phyloP scores from a whole-genome alignment of 2,888 invertebrate species.

The Axea sp. region DNA sequence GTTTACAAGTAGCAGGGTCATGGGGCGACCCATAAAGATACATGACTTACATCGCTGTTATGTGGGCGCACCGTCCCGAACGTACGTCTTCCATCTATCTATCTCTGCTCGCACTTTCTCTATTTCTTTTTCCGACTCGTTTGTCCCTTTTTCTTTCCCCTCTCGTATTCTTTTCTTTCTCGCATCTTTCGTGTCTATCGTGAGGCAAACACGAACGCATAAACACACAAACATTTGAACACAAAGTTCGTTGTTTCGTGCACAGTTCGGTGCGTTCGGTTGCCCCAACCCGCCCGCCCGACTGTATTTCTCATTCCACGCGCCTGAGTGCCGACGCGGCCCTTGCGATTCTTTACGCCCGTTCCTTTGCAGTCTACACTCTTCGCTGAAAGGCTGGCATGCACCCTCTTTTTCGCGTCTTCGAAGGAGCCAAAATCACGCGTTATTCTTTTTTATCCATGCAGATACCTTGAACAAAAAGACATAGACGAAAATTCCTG shows the following conservation, averaged over 20 bases:
- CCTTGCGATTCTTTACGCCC: conserved; percentile 66
- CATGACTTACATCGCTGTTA: conserved; percentile 77
- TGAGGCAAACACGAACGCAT: conserved; percentile 38
- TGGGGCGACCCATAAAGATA: conserved; percentile 77
- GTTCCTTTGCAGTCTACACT: conserved; percentile 65
- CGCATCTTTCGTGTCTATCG: conserved; percentile 53
- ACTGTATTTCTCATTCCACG: conserved; percentile 63
- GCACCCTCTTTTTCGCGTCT: conserved; percentile 64
- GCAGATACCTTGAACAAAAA: conserved; percentile 31
- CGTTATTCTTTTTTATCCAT: conserved; percentile 56
- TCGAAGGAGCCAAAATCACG: conserved; percentile 47
- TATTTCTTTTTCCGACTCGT: conserved; percentile 30
- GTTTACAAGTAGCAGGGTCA: conserved; percentile 78
- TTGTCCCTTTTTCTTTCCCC: conserved; percentile 52
- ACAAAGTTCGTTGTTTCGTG: conserved; percentile 57
- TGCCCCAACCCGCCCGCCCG: conserved; percentile 55
- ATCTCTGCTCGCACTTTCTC: conserved; percentile 64
- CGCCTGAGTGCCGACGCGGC: conserved; percentile 63
- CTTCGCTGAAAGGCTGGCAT: conserved; percentile 67
- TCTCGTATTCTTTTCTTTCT: conserved; percentile 39
- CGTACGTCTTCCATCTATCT: conserved; percentile 74
- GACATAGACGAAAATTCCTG: conserved; percentile 44
- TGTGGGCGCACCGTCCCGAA: conserved; percentile 71
- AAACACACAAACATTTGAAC: conserved; percentile 42
- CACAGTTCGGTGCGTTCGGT: conserved; percentile 51